Conservation (phyloP, 2,888 invertebrate species). For the Pseudococcus longispinus region DNA sequence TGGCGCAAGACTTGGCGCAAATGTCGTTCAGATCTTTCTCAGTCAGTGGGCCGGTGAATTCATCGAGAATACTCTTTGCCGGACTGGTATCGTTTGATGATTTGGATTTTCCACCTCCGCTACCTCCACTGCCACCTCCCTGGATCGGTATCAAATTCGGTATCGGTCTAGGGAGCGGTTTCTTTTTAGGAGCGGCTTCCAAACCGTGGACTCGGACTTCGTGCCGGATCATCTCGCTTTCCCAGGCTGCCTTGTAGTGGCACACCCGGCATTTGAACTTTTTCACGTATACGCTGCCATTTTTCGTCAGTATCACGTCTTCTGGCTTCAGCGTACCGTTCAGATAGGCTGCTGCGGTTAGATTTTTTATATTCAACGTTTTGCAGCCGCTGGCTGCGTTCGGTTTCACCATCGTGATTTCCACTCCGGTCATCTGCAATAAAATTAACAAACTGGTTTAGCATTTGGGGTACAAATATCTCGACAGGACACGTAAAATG, state of each 20-base stretch:
- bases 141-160: slow-evolving; percentile 78
- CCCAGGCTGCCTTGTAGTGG: slow-evolving; percentile 62
- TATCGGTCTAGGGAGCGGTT: slow-evolving; percentile 68
- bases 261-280: slow-evolving; percentile 61
- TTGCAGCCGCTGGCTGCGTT: slow-evolving; percentile 41
- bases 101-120: not conserved
- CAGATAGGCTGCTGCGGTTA: slow-evolving; percentile 48
- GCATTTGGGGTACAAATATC: not conserved
- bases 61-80: not conserved
- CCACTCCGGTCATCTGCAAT: slow-evolving; percentile 55
- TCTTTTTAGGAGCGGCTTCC: slow-evolving; percentile 26
- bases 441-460: not conserved
- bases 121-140: slow-evolving; percentile 58
- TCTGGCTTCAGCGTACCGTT: slow-evolving; percentile 54
- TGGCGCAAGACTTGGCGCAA: slow-evolving; percentile 63
- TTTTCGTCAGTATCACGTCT: slow-evolving; percentile 54
- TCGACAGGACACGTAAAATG: no score
- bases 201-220: slow-evolving; percentile 64
- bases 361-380: slow-evolving; percentile 48
- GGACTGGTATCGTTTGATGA: slow-evolving; percentile 28
- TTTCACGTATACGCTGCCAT: slow-evolving; percentile 57
- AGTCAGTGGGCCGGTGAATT: slow-evolving; percentile 61
- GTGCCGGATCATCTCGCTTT: slow-evolving; percentile 67
- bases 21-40: slow-evolving; percentile 65
- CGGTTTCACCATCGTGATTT: slow-evolving; percentile 52